Percentiles rank a stretch among this genome's conserved stretches.
Evolutionary conservation across 2,797 vertebrate species (phyloP).

Genomic region (Aldrovandia affinis): DNA sequence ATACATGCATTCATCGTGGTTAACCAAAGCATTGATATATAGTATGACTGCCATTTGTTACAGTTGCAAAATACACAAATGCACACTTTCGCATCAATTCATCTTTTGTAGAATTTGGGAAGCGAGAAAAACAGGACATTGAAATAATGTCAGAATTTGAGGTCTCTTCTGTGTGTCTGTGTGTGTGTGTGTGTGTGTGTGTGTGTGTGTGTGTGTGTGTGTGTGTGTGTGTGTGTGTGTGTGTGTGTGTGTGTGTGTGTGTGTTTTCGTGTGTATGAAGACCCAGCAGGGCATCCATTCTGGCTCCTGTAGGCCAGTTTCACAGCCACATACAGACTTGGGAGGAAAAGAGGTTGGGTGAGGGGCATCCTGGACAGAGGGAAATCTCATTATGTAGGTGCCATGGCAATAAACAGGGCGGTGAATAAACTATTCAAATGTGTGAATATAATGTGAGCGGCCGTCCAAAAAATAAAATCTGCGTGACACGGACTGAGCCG

Average conservation of each 20-base stretch:
- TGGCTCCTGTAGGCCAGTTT: not conserved
- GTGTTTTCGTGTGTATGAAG: not conserved
- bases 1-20: too few species aligned
- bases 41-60: too few species aligned
- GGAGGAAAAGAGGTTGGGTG: not conserved
- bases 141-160: too few species aligned
- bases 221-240: not conserved
- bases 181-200: too few species aligned
- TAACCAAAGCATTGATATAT: too few species aligned
- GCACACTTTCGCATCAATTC: too few species aligned
- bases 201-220: not conserved
- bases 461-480: conserved; percentile 49
- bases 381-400: conserved; percentile 47
- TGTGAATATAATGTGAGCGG: conserved; percentile 41
- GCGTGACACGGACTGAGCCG: conserved; percentile 36
- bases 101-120: too few species aligned
- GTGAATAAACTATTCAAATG: conserved; percentile 44
- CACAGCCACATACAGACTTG: not conserved
- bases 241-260: not conserved
- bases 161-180: too few species aligned
- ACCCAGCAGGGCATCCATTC: not conserved
- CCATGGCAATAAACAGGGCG: conserved; percentile 36
- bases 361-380: conserved; percentile 33
- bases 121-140: too few species aligned
- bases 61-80: too few species aligned